Percentiles rank a stretch among this genome's conserved stretches.
These are phyloP conservation scores for Polypterus bichir DNA, from an alignment of 2,113 vertebrate genomes.

Conservation along the genomic window DNA sequence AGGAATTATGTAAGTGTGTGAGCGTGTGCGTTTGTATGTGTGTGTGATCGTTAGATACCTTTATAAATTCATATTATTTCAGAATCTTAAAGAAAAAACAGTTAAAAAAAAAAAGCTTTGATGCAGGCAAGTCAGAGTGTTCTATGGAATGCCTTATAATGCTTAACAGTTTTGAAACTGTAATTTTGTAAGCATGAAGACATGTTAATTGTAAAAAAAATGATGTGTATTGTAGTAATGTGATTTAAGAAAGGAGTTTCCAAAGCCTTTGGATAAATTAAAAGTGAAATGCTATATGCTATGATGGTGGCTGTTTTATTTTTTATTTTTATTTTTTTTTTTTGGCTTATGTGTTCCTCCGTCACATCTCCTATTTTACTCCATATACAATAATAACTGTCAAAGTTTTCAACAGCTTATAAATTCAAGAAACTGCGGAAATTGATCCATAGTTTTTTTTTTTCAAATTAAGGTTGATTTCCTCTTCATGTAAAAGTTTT, in stretches of 20 bases:
- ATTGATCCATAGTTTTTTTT: not conserved
- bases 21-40: conserved; percentile 24
- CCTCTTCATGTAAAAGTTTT: too few relatives aligned
- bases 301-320: not conserved
- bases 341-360: not conserved
- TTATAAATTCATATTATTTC: conserved; percentile 12
- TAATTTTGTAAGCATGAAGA: conserved; percentile 24
- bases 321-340: conserved; percentile 11
- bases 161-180: conserved; percentile 24
- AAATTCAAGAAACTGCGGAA: not conserved
- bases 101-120: conserved; percentile 45
- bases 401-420: not conserved
- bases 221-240: conserved; percentile 29
- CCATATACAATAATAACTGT: not conserved
- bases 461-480: too few relatives aligned
- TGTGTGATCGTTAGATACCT: conserved; percentile 20
- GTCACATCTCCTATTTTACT: not conserved
- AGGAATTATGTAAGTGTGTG: conserved; percentile 21
- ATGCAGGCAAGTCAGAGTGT: conserved; percentile 66
- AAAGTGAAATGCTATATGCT: conserved; percentile 13
- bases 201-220: conserved; percentile 21
- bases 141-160: conserved; percentile 29
- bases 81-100: conserved; percentile 19
- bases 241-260: conserved; percentile 40
- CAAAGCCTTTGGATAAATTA: conserved; percentile 52